Evolutionary conservation across 2,888 invertebrate genomes (phyloP), one percentile per base, ranked within the genome.

Genomic region (Pseudococcus viburni): DNA sequence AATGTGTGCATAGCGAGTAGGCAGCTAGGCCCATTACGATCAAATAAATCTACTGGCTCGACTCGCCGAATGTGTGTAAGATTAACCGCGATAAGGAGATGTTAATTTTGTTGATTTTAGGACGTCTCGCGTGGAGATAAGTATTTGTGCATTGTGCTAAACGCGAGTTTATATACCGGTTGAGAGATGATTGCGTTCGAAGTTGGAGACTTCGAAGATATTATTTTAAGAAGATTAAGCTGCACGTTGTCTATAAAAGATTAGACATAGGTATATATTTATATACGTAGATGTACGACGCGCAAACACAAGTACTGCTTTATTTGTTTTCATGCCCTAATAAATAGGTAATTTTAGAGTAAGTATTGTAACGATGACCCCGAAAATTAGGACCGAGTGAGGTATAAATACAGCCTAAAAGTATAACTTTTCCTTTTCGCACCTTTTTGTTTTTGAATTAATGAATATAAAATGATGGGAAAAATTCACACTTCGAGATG

Each of bases 361-460:
- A 64, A 51, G 51, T 17, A 22, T 64, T 22, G 64, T 64, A 64
- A 12, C 64, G 22, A 22, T 64, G 64, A 64, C 64, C 64, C 22
- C 64, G 64, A 64, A 64, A 64, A 15, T 51, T 51, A 51, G 51
- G 15, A 8, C 46, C 8, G 9, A 46, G 46, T 6, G 9, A 12
- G 12, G 46, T 46, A 11, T 46, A 46, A 46, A 8, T 51, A 51
- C 5, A 15, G 64, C 11, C 22, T 6, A 19, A 19, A 5, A 51
- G 51, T 51, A 51, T 51, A 51, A 64, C 19, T 39, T 77, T 77
- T 77, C 77, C 39, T 77, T 77, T 77, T 77, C 77, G 77, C 77
- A 26, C 39, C 8, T 77, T 77, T 39, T 51, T 51, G 46, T 51
- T 51, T 51, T 39, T 77, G 77, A 77, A 39, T 77, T 33, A 39